These are phyloP conservation scores for Platysteira castanea DNA, from an alignment of 2,113 vertebrate species.

Conservation along the genomic window DNA sequence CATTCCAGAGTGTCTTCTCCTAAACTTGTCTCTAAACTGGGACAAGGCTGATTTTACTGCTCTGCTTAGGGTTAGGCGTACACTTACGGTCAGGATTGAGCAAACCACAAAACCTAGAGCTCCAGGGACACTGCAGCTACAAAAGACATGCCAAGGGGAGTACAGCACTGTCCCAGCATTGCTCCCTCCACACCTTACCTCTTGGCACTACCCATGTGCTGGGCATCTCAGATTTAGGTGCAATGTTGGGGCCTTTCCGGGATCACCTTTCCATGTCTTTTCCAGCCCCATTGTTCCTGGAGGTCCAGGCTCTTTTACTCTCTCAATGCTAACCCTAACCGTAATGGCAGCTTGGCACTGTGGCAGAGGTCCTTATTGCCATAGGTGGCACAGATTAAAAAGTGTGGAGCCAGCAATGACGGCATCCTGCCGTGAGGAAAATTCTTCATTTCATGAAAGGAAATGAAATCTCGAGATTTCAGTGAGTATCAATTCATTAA, in stretches of 20 bases:
- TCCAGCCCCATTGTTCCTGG: no score
- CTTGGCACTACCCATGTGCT: not conserved
- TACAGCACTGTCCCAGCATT: not conserved
- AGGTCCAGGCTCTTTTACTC: not conserved
- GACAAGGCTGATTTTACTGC: not conserved
- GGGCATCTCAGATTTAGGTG: not conserved
- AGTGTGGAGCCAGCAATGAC: accelerated
- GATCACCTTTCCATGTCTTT: not conserved
- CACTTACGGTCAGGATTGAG: not conserved
- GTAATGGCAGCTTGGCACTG: not conserved
- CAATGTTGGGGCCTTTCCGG: not conserved
- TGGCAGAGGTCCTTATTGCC: not conserved
- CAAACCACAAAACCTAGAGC: not conserved
- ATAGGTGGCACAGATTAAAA: not conserved
- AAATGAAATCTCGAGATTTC: not conserved
- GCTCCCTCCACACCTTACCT: not conserved
- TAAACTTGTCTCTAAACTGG: not conserved
- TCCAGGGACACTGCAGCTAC: not conserved
- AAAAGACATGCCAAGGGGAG: not conserved
- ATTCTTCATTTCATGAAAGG: not conserved
- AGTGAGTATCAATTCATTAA: not conserved
- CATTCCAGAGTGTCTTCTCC: not conserved
- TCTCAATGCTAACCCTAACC: not conserved
- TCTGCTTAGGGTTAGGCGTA: not conserved
- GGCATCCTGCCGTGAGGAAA: accelerated